Evolutionary conservation across 2,888 invertebrate genomes (phyloP).

Genomic region (Heliconius erato): DNA sequence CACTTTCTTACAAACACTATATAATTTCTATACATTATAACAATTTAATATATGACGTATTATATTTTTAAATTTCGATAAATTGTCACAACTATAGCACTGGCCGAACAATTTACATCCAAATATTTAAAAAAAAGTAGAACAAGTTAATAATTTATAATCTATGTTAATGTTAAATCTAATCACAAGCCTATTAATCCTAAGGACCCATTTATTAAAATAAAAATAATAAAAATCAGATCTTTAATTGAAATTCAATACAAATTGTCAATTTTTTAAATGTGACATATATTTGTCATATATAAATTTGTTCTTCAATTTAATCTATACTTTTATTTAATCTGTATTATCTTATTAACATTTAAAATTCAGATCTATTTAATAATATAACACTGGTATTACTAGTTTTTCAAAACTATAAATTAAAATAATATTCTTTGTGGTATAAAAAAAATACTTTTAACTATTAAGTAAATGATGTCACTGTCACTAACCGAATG

Average conservation of each 20-base stretch:
- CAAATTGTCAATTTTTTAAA: background rate
- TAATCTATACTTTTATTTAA: background rate
- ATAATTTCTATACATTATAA: conserved; percentile 20
- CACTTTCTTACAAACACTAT: conserved; percentile 12
- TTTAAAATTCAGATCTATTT: too few relatives aligned
- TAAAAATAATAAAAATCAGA: conserved; percentile 18
- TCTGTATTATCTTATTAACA: too few relatives aligned
- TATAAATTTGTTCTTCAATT: conserved; percentile 12
- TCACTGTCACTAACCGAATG: background rate
- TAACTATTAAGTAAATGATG: background rate
- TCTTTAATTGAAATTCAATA: conserved; percentile 2
- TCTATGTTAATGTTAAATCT: conserved; percentile 13
- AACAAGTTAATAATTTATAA: conserved; percentile 13
- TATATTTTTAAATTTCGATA: conserved; percentile 10
- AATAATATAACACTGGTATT: too few relatives aligned
- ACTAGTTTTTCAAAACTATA: background rate
- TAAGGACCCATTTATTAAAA: conserved; percentile 6
- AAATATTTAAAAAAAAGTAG: conserved; percentile 7
- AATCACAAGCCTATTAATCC: conserved; percentile 33
- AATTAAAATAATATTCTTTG: background rate
- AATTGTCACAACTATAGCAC: conserved; percentile 16
- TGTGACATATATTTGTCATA: background rate
- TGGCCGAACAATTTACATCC: conserved; percentile 9
- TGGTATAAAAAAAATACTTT: background rate
- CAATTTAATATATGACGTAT: background rate